Evolutionary conservation across 2,797 vertebrate genomes (phyloP).

Genomic region (Cynodonichthys magdalenae): DNA sequence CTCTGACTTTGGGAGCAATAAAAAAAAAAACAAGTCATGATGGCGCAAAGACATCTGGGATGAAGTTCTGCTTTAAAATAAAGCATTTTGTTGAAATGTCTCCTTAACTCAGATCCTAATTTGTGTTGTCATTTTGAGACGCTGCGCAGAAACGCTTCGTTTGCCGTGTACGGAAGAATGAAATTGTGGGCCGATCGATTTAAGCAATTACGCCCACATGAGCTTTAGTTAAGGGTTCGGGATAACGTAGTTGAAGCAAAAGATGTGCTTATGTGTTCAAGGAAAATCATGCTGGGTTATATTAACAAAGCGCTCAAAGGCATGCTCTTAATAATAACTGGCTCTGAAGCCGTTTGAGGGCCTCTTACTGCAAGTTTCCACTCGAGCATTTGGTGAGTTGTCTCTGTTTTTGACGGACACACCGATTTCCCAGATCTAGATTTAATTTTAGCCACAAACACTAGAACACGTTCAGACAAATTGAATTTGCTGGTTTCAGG

Average conservation of each 20-base stretch:
- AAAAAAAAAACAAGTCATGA: no score
- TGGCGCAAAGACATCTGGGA: not conserved
- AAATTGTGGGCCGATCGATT: constrained; percentile 53
- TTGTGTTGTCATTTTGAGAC: constrained; percentile 52
- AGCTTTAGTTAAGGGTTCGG: constrained; percentile 54
- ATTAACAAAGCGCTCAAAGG: constrained; percentile 39
- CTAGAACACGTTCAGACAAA: constrained; percentile 12
- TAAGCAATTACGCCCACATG: constrained; percentile 64
- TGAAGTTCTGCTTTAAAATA: constrained; percentile 30
- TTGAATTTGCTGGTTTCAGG: constrained; percentile 37
- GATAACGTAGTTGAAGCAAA: constrained; percentile 63
- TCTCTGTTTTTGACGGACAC: constrained; percentile 35
- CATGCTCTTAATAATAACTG: constrained; percentile 56
- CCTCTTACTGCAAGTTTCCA: constrained; percentile 36
- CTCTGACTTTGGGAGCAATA: no score
- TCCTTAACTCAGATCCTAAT: constrained; percentile 41
- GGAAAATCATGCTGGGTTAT: constrained; percentile 48
- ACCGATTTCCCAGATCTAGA: constrained; percentile 30
- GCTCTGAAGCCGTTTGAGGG: constrained; percentile 52
- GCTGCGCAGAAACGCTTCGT: constrained; percentile 41
- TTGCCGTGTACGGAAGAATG: constrained; percentile 38
- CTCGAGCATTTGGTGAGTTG: constrained; percentile 41
- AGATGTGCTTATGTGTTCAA: constrained; percentile 56
- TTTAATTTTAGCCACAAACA: constrained; percentile 23
- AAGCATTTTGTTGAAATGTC: constrained; percentile 24